Evolutionary conservation across 2,113 vertebrate genomes (phyloP), one percentile per base, ranked within the genome.

Genomic region (Strix uralensis): DNA sequence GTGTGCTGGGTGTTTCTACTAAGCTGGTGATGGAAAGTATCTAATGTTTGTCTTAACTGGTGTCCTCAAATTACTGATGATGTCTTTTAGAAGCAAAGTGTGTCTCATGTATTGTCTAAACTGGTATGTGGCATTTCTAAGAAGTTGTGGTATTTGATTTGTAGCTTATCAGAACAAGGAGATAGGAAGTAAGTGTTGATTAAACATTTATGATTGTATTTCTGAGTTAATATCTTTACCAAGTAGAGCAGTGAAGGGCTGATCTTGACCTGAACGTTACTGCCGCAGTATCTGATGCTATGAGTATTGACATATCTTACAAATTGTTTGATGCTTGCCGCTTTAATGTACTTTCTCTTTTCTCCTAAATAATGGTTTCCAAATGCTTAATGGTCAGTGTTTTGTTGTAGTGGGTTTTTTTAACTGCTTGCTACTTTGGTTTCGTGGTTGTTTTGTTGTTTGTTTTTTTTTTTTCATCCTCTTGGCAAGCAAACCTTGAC

Each of bases 401-500:
- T 95, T 84, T 88, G 51, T 91, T 96, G 58, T 61, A 92, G 49
- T 47, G 46, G 46, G 19, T 29, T 9, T 71, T 44, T 86, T 81
- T 17, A 93, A 61, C 94, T 92, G 61, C 82, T 84, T 85, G 46
- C 55, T 88, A 44, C 71, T 90, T 63, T 47, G 66, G 9, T 54
- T 40, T 63, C 40, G 38, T 17, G 36, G 15, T 58, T 82, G 16
- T 47, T 47, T 47, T 47, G 52, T 81, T 70, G 62, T 38, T 58
- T 55, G 23, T 4, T 20, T 23, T 75, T 69, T 19, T 81, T 73
- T 83, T 81, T 72, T 30, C 25, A 26, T 94, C 32, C n/a, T 92
- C 70, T 97, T 89, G 88, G 83, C 91, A 92, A 92, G 58, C 62
- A 77, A 90, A 83, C 79, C 18, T 91, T 96, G 93, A 84, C 71